A percentile compares a stretch with the other conserved stretches of the same genome.
Evolutionary conservation across 2,888 invertebrate genomes (phyloP).

Genomic region (Drosophila infuscata): DNA sequence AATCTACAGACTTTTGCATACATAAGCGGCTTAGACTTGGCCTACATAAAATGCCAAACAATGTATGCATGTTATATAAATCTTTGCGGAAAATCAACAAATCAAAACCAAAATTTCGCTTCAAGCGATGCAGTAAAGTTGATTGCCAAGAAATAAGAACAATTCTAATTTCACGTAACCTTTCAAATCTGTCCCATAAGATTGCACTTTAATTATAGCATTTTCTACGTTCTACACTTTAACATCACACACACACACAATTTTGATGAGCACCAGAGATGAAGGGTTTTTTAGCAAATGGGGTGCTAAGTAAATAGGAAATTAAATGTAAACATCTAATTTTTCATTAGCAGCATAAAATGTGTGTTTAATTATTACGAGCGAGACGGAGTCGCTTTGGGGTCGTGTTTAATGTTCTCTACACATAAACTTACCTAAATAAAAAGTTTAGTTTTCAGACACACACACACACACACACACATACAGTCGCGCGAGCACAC

Average conservation of each 20-base stretch:
- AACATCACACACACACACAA: background rate
- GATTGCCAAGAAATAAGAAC: conserved; percentile 60
- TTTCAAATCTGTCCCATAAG: conserved; percentile 20
- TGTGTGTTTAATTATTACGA: conserved; percentile 78
- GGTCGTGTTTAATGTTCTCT: conserved; percentile 51
- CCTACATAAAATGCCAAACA: conserved; percentile 52
- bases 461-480: conserved; percentile 30
- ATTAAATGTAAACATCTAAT: conserved; percentile 81
- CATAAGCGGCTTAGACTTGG: conserved; percentile 73
- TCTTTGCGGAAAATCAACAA: conserved; percentile 66
- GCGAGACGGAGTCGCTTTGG: conserved; percentile 42
- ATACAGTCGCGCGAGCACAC: conserved; percentile 13
- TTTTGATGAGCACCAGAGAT: background rate
- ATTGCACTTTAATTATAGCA: conserved; percentile 45
- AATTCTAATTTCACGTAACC: conserved; percentile 35
- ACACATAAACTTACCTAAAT: conserved; percentile 76
- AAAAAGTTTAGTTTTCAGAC: conserved; percentile 71
- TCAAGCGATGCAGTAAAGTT: conserved; percentile 60
- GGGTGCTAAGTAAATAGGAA: conserved; percentile 72
- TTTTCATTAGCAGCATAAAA: conserved; percentile 80
- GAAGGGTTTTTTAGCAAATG: conserved; percentile 5
- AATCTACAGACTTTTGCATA: conserved; percentile 69
- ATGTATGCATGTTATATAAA: conserved; percentile 39
- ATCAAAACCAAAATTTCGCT: conserved; percentile 55
- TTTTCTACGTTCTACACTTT: conserved; percentile 3